Evolutionary conservation across 1,140 invertebrate species (phyloP).

Genomic region (Trinorchestia longiramus): DNA sequence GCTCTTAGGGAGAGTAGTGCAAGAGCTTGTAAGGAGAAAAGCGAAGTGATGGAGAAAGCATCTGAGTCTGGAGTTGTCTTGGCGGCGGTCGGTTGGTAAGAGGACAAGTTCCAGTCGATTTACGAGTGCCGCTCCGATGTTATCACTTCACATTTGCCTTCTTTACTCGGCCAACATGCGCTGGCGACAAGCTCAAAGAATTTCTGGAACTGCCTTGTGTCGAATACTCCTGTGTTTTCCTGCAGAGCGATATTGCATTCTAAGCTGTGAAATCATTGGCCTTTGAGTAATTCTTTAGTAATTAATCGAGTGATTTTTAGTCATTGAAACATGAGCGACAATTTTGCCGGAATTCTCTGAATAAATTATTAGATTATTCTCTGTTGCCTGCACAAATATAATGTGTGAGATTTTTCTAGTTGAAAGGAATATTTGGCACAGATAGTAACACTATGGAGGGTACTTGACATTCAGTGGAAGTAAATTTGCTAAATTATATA

Average conservation of each 20-base stretch:
- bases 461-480: not conserved
- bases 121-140: not conserved
- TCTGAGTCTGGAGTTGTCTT: not conserved
- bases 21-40: not conserved
- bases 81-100: not conserved
- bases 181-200: not conserved
- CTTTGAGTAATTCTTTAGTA: too few relatives aligned
- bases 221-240: not conserved
- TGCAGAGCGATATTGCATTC: too few relatives aligned
- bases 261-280: too few relatives aligned
- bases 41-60: not conserved
- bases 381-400: not conserved
- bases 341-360: too few relatives aligned
- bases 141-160: constrained; percentile 39
- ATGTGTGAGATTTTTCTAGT: not conserved
- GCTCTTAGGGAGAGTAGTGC: not conserved
- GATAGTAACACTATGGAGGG: not conserved
- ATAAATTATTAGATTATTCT: not conserved
- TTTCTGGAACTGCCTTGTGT: not conserved
- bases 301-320: too few relatives aligned
- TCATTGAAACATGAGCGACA: too few relatives aligned
- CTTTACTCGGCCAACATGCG: constrained; percentile 24
- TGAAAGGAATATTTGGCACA: not conserved
- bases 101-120: constrained; percentile 19
- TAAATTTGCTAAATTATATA: not conserved